phyloP scores from a whole-genome alignment of 2,797 vertebrate species.

The Crenichthys baileyi region DNA sequence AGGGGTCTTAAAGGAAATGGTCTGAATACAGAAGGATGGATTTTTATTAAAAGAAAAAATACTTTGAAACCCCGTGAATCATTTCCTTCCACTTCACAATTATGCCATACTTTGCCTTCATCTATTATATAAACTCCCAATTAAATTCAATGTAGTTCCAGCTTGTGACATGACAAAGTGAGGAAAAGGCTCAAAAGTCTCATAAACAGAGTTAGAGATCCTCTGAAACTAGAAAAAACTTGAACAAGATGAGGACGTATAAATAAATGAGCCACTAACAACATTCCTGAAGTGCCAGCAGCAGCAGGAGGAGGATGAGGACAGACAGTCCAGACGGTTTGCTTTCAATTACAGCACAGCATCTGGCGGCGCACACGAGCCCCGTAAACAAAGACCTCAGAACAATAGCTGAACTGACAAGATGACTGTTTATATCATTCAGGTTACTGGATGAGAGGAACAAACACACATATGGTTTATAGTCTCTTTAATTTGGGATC shows the following conservation, averaged over 20 bases:
- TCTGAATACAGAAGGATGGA: no score
- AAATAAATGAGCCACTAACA: slow-evolving; percentile 60
- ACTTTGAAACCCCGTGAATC: not conserved
- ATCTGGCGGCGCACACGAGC: slow-evolving; percentile 64
- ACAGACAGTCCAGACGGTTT: slow-evolving; percentile 65
- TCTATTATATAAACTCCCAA: not conserved
- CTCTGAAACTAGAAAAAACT: slow-evolving; percentile 18
- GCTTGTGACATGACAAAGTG: not conserved
- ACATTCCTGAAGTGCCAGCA: slow-evolving; percentile 56
- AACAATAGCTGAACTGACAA: slow-evolving; percentile 59
- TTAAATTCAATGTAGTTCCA: not conserved
- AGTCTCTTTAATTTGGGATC: slow-evolving; percentile 25
- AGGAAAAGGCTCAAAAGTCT: not conserved
- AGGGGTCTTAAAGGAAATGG: no score
- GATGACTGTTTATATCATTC: slow-evolving; percentile 57
- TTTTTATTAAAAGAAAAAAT: not conserved
- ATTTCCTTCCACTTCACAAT: not conserved
- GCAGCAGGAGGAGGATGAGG: slow-evolving; percentile 43
- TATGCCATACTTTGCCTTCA: not conserved
- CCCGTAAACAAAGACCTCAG: slow-evolving; percentile 57
- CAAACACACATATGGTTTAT: slow-evolving; percentile 26
- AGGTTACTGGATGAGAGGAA: slow-evolving; percentile 41
- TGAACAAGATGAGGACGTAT: slow-evolving; percentile 24
- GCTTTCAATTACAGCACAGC: slow-evolving; percentile 71
- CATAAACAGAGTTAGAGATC: slow-evolving; percentile 27